Evolutionary conservation across 2,888 invertebrate genomes (phyloP).

Genomic region (Leucophora obtusa): DNA sequence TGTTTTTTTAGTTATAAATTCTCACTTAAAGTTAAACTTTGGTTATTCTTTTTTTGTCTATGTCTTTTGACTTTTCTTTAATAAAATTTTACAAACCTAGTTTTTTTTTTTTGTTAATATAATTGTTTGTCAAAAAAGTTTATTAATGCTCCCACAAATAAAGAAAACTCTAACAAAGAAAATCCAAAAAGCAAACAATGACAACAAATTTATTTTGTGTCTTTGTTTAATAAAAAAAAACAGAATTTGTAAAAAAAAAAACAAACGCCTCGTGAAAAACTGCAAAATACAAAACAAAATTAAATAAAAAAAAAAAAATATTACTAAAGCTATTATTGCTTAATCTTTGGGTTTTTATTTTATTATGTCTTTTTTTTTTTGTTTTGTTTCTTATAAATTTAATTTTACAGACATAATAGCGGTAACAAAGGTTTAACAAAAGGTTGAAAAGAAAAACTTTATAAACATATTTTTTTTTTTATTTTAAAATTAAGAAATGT

Average conservation of each 20-base stretch:
- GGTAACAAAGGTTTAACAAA: slow-evolving; percentile 28
- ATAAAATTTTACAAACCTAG: background rate
- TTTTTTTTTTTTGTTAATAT: slow-evolving; percentile 25
- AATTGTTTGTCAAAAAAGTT: slow-evolving; percentile 54
- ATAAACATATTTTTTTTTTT: background rate
- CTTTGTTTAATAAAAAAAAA: slow-evolving; percentile 11
- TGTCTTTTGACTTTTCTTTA: slow-evolving; percentile 38
- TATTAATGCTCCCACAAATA: slow-evolving; percentile 58
- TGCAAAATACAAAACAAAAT: background rate
- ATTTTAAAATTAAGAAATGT: slow-evolving; percentile 51
- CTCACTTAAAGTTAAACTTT: slow-evolving; percentile 64
- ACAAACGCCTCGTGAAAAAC: slow-evolving; percentile 26
- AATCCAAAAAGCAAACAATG: slow-evolving; percentile 31
- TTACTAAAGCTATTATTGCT: slow-evolving; percentile 61
- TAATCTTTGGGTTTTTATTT: slow-evolving; percentile 54
- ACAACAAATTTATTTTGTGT: slow-evolving; percentile 27
- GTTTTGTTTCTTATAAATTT: slow-evolving; percentile 16
- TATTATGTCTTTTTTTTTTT: slow-evolving; percentile 21
- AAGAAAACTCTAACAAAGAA: too few species aligned
- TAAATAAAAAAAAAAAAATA: slow-evolving; percentile 20
- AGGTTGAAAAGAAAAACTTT: slow-evolving; percentile 43
- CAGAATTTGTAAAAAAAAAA: background rate
- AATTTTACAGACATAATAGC: slow-evolving; percentile 31
- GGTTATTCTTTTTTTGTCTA: slow-evolving; percentile 14
- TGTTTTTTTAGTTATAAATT: slow-evolving; percentile 67